Base-by-base conservation (phyloP, 2,888 invertebrate genomes). In the Perdita meconis region DNA sequence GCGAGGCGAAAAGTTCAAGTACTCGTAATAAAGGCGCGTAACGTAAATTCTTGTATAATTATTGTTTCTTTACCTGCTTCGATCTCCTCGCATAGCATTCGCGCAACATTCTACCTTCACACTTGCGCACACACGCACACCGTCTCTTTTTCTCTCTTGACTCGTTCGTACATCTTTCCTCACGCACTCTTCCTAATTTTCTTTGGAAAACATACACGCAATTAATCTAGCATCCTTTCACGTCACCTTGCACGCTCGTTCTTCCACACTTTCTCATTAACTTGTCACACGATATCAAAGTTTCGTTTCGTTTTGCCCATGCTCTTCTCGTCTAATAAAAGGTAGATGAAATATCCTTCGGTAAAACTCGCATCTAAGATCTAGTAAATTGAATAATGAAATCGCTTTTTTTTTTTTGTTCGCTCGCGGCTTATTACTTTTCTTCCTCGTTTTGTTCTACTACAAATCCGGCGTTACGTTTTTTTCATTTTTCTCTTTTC, bases 1-100 rank as follows among this genome's bases (percentile, higher is more conserved):
- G 88, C 86, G 86, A 89, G 88, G 87, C 87, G 86, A 89, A 85
- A 89, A 82, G 84, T 89, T 87, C 85, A 83, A 87, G 75, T 88
- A 83, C 50, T 84, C 79, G 79, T 88, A 88, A 85, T 86, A 83
- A 86, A 89, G 86, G 86, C 88, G 81, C 84, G 80, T 84, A 84
- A 89, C 88, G 82, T 86, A 87, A 89, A 86, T 77, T 16, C 72
- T 85, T 67, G 79, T 78, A 60, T 78, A 75, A 75, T 72, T 80
- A 78, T 77, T 78, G 79, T 80, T 73, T 74, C 47, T 53, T 40
- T 79, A 63, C 57, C 55, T 61, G 61, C 66, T 42, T 66, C 64
- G 59, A 57, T 47, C 19, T n/a, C 42, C 55, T 55, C 40, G 55
- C 13, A 16, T 47, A 51, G 6, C 60, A 71, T 16, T 76, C 55